Evolutionary conservation across 1,140 invertebrate genomes (phyloP), one percentile per base, ranked within the genome.

Genomic region (Glomeris maerens): DNA sequence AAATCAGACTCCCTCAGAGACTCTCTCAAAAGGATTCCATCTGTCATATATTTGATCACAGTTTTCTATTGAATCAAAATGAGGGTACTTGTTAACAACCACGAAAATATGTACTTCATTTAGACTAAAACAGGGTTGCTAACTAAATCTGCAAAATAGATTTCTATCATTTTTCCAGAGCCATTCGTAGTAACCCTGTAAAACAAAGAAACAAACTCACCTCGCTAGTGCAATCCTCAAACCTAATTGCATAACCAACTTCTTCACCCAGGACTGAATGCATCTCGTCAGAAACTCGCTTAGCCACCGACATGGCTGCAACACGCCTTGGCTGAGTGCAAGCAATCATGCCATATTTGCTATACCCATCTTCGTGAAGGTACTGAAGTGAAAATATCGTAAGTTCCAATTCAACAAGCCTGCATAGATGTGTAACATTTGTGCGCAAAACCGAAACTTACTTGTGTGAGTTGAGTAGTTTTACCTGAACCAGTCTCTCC

Each of bases 401-500:
- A 17, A 36, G 31, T 36, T 10, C 31, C 17, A 36, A 10, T 13
- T 36, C 31, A 36, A 13, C 31, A 10, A 36, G 17, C 10, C 17
- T 36, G 10, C 10, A 36, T 13, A 13, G 10, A 36, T 36, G 31
- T 10, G 31, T n/a, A n/a, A n/a, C n/a, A n/a, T n/a, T n/a, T n/a
- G n/a, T n/a, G n/a, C n/a, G n/a, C n/a, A n/a, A n/a, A n/a, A n/a
- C n/a, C 22, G 21, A 1, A 25, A 28, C 22, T n/a, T 54, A 69
- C 67, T 64, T 98, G 95, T 0, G 94, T 97, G n/a, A 99, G 71
- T 65, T 98, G 95, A 0, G 93, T 98, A 0, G 95, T 99, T 70
- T 99, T 99, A 39, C 95, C 96, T 60, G 89, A 94, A 14, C 96
- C 96, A 21, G 96, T 99, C 72, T 99, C 96, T 59, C 95, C 91